Evolutionary conservation across 2,797 vertebrate genomes (phyloP).

Genomic region (Crotalus adamanteus): DNA sequence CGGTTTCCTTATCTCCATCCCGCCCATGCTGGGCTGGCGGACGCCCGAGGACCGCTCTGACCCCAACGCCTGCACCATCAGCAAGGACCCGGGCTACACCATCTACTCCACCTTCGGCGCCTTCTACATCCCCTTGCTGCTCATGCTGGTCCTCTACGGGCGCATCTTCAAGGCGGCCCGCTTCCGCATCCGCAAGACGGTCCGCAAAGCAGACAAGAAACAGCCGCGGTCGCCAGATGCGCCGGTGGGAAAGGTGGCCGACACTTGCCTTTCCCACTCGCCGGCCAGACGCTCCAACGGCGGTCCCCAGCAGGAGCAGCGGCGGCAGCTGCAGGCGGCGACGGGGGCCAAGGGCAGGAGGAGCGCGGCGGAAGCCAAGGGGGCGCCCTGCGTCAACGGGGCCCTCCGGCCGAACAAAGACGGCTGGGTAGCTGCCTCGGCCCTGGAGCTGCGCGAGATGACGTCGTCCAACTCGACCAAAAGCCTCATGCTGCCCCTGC

Average conservation of each 20-base stretch:
- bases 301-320: conserved; percentile 58
- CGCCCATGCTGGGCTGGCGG: conserved; percentile 97
- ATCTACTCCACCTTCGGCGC: conserved; percentile 98
- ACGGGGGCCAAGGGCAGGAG: conserved; percentile 73
- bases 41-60: conserved; percentile 91
- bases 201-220: conserved; percentile 84
- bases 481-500: conserved; percentile 78
- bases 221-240: conserved; percentile 41
- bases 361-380: conserved; percentile 72
- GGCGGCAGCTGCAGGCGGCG: conserved; percentile 58
- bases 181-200: conserved; percentile 93
- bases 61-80: conserved; percentile 92
- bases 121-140: conserved; percentile 93
- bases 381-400: conserved; percentile 81
- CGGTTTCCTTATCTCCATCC: conserved; percentile 96
- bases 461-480: conserved; percentile 78
- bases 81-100: conserved; percentile 95
- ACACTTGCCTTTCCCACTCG: conserved; percentile 73
- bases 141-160: conserved; percentile 95
- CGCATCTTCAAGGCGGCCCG: conserved; percentile 92
- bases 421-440: conserved; percentile 52
- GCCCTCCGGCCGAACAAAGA: conserved; percentile 79
- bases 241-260: conserved; percentile 54
- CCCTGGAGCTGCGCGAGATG: conserved; percentile 88
- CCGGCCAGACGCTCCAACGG: conserved; percentile 68